Evolutionary conservation across 2,113 vertebrate species (phyloP).

Genomic region (Hippocampus abdominalis): DNA sequence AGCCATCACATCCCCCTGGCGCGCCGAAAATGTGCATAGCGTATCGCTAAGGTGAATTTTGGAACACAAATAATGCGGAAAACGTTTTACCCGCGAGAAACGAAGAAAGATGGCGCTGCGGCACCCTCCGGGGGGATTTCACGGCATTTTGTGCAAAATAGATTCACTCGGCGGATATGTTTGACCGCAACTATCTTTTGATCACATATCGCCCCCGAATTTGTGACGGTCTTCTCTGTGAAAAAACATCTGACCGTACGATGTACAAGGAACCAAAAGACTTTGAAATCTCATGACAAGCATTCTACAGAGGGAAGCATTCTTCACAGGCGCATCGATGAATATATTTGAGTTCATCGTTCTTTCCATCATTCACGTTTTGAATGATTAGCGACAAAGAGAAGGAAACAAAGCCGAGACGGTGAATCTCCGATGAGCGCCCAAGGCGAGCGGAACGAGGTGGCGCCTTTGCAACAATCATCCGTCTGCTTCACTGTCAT

Average conservation of each 20-base stretch:
- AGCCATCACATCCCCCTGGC: constrained; percentile 12
- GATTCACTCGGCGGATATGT: not conserved
- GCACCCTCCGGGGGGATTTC: not conserved
- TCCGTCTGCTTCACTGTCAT: not conserved
- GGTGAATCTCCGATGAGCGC: not conserved
- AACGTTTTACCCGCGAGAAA: not conserved
- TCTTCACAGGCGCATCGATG: too few species aligned
- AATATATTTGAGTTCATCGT: too few species aligned
- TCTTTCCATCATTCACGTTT: not conserved
- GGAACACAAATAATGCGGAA: not conserved
- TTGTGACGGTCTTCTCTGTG: not conserved
- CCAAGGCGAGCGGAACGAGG: not conserved
- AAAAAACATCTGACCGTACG: not conserved
- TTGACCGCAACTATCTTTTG: not conserved
- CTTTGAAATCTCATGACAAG: too few species aligned
- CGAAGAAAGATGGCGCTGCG: not conserved
- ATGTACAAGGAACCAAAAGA: too few species aligned
- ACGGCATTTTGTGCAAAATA: not conserved
- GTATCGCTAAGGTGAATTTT: not conserved
- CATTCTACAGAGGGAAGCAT: too few species aligned
- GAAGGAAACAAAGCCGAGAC: not conserved
- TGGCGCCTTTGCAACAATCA: too few species aligned
- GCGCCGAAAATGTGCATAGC: not conserved
- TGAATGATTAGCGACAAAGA: not conserved
- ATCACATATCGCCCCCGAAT: not conserved